Evolutionary conservation across 1,140 invertebrate species (phyloP).

Genomic region (Heliconius eleuchia): DNA sequence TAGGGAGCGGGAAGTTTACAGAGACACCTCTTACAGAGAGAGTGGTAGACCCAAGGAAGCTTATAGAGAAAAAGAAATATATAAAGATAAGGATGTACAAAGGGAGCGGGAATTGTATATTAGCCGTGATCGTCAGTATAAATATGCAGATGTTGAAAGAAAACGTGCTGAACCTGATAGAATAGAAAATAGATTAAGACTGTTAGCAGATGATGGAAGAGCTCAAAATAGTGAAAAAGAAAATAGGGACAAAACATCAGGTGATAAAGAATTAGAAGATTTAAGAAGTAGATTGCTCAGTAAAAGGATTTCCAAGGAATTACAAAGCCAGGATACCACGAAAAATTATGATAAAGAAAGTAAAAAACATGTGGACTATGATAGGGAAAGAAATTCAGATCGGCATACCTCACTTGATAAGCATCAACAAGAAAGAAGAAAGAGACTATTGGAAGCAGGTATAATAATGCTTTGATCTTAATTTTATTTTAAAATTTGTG

Average conservation of each 20-base stretch:
- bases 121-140: slow-evolving; percentile 75
- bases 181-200: slow-evolving; percentile 71
- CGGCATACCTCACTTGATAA: slow-evolving; percentile 75
- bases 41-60: slow-evolving; percentile 64
- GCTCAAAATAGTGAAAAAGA: slow-evolving; percentile 83
- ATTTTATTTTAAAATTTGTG: neutral
- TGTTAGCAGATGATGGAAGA: slow-evolving; percentile 73
- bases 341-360: slow-evolving; percentile 72
- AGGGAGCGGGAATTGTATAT: slow-evolving; percentile 70
- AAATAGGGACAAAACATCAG: slow-evolving; percentile 81
- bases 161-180: slow-evolving; percentile 73
- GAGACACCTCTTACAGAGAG: slow-evolving; percentile 75
- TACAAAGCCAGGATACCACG: slow-evolving; percentile 79
- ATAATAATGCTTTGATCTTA: slow-evolving; percentile 27
- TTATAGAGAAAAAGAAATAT: slow-evolving; percentile 78
- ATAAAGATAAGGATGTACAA: slow-evolving; percentile 59
- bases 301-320: slow-evolving; percentile 83
- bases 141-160: slow-evolving; percentile 77
- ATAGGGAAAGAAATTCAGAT: slow-evolving; percentile 65
- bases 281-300: slow-evolving; percentile 86
- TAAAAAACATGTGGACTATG: slow-evolving; percentile 71
- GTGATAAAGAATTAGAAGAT: slow-evolving; percentile 86
- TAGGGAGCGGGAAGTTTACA: slow-evolving; percentile 66
- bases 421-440: slow-evolving; percentile 84
- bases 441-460: slow-evolving; percentile 84